Conservation (phyloP, 2,113 vertebrate genomes). For the Azemiops feae region DNA sequence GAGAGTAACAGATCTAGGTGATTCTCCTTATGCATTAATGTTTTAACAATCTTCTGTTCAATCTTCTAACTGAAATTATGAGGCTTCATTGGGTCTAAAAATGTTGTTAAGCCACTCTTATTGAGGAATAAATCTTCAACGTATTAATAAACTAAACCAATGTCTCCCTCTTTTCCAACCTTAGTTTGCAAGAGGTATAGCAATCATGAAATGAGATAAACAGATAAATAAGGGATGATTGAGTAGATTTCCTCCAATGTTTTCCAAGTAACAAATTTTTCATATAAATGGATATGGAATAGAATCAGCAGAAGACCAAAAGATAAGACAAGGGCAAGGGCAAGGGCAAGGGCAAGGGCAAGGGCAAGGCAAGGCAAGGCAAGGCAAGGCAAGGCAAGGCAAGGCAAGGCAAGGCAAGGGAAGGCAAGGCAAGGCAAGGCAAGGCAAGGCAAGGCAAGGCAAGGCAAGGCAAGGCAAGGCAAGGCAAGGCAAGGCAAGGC, state of each 20-base stretch:
- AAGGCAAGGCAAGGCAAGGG: no score
- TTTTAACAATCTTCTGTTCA: background rate
- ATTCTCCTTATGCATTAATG: background rate
- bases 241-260: background rate
- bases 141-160: background rate
- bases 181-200: background rate
- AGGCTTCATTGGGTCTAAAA: background rate
- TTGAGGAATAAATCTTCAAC: background rate
- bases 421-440: no score
- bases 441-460: no score
- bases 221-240: no score
- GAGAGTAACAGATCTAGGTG: background rate
- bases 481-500: no score
- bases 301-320: background rate
- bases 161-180: background rate
- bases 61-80: background rate
- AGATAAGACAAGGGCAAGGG: no score
- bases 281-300: background rate
- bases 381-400: no score
- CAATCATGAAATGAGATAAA: background rate
- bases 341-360: no score
- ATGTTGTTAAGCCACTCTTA: background rate
- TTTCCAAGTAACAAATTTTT: background rate
- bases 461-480: no score
- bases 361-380: background rate